phyloP scores from a whole-genome alignment of 2,888 invertebrate species.

The Apotomis betuletana region DNA sequence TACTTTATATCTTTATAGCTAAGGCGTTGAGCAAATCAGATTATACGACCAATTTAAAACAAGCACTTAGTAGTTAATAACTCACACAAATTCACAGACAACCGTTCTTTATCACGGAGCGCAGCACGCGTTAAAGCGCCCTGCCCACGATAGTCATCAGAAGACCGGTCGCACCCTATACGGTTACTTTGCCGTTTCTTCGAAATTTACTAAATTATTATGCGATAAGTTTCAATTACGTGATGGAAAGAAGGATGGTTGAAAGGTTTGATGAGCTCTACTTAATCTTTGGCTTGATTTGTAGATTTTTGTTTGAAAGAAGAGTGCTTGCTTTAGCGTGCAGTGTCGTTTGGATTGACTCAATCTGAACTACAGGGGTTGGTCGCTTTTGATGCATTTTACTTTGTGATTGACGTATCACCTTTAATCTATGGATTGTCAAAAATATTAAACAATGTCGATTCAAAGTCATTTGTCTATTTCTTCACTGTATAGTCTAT shows the following conservation, averaged over 20 bases:
- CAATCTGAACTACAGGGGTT: too few relatives aligned
- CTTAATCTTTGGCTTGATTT: too few relatives aligned
- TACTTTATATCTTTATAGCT: conserved; percentile 15
- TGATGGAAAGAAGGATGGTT: not conserved
- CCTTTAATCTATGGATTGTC: too few relatives aligned
- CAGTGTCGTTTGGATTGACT: too few relatives aligned
- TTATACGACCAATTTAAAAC: conserved; percentile 65
- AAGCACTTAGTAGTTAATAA: conserved; percentile 67
- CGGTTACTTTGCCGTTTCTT: conserved; percentile 9
- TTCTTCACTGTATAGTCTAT: too few relatives aligned
- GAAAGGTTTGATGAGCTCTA: too few relatives aligned
- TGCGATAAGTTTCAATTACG: not conserved
- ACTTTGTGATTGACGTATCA: too few relatives aligned
- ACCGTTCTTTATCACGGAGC: conserved; percentile 61
- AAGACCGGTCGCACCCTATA: conserved; percentile 14
- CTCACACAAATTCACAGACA: conserved; percentile 64
- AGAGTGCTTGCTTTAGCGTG: too few relatives aligned
- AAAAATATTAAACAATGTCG: too few relatives aligned
- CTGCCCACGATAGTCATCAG: conserved; percentile 41
- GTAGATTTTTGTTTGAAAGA: too few relatives aligned
- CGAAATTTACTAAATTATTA: conserved; percentile 2
- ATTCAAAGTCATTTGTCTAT: too few relatives aligned
- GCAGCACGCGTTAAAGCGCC: conserved; percentile 55
- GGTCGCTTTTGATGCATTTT: too few relatives aligned
- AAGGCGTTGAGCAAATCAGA: conserved; percentile 51